Evolutionary conservation across 1,140 invertebrate species (phyloP), one percentile per base, ranked within the genome.

Genomic region (Bombus pascuorum): DNA sequence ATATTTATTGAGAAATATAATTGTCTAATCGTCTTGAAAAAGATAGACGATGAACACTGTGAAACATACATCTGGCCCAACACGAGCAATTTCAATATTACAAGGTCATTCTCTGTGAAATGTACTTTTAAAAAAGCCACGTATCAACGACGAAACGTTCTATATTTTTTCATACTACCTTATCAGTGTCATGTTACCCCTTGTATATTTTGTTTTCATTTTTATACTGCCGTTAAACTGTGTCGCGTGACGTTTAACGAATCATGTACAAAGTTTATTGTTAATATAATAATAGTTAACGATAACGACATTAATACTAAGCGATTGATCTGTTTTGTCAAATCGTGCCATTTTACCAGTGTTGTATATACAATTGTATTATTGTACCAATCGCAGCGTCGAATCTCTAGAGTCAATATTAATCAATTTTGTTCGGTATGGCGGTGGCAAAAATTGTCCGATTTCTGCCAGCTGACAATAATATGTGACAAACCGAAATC

Each of bases 231-330:
- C 90, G 88, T 91, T 92, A 81, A 87, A 89, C 66, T 82, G 82
- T 91, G 87, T 85, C 85, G 74, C 82, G 34, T 85, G 81, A 86
- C 79, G 77, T 90, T 91, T 92, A 91, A 91, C 82, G 87, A 91
- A 93, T 91, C 87, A 86, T 94, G 93, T 94, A 94, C 92, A 94
- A 94, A 94, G 89, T 92, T 93, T 85, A 92, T 92, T 92, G 91
- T 94, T 94, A 91, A 89, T 92, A 91, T 86, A 84, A 86, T 74
- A 65, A 86, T 87, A 91, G 77, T 73, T 87, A 90, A 74, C 18
- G 34, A 76, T 81, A 88, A 86, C 18, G 37, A 81, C 76, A 84
- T 88, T 82, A 79, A 87, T 25, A 81, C 76, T 84, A 87, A 77
- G 53, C 77, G 75, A 92, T 89, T 87, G 85, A 90, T 91, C 71